Evolutionary conservation across 2,797 vertebrate genomes (phyloP).

Genomic region (Sebastes minor): DNA sequence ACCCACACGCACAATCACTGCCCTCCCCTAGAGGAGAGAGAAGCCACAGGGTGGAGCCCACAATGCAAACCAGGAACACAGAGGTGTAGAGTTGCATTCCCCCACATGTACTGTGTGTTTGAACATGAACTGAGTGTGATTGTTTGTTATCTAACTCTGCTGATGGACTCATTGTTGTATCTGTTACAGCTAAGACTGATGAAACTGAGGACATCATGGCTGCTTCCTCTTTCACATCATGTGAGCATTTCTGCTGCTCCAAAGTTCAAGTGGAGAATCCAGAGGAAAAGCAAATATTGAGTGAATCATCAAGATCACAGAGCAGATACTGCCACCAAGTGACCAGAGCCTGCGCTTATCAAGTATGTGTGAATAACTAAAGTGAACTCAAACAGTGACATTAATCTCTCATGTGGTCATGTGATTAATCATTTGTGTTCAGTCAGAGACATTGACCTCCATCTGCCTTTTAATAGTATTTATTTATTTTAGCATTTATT

Average conservation of each 20-base stretch:
- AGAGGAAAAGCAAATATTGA: neutral
- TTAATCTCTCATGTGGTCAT: neutral
- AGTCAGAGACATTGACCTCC: neutral
- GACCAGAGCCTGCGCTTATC: neutral
- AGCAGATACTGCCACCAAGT: conserved; percentile 28
- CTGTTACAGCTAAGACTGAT: neutral
- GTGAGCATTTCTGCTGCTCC: neutral
- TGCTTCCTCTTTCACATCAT: neutral
- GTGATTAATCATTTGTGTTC: neutral
- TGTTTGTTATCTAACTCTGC: neutral
- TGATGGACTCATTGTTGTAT: neutral
- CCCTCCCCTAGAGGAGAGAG: neutral
- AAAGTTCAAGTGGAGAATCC: neutral
- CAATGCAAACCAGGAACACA: neutral
- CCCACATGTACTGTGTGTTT: neutral
- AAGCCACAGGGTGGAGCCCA: conserved; percentile 47
- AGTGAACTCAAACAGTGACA: neutral
- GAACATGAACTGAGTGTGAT: neutral
- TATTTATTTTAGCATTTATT: too few relatives aligned
- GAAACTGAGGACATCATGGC: neutral
- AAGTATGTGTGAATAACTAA: too few relatives aligned
- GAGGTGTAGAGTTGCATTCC: conserved; percentile 28
- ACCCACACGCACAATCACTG: neutral
- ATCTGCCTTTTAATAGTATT: neutral
- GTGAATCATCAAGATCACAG: neutral